A percentile compares a stretch with the other conserved stretches of the same genome.
Evolutionary conservation across 2,113 vertebrate species (phyloP).

Genomic region (Xenopus borealis): DNA sequence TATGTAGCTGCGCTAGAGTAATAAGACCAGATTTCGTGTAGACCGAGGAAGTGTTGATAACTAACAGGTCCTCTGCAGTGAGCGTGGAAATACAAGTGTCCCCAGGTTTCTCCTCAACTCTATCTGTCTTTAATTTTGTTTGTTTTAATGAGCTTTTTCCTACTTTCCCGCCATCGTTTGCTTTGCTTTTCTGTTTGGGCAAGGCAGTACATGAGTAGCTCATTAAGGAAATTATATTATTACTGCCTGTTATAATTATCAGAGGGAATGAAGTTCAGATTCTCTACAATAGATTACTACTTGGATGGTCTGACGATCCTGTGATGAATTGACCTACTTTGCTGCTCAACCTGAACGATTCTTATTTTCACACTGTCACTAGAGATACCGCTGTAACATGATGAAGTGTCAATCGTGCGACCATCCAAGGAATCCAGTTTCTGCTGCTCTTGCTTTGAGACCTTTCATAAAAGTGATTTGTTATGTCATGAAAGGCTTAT

Average conservation of each 20-base stretch:
- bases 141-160: conserved; percentile 74
- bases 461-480: conserved; percentile 68
- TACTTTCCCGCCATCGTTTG: conserved; percentile 68
- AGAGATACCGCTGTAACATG: conserved; percentile 88
- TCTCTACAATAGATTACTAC: conserved; percentile 92
- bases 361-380: conserved; percentile 90
- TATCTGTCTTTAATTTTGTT: conserved; percentile 51
- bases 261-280: conserved; percentile 93
- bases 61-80: conserved; percentile 83
- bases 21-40: conserved; percentile 60
- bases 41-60: conserved; percentile 57
- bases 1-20: conserved; percentile 77
- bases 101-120: conserved; percentile 41
- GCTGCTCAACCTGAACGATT: conserved; percentile 91
- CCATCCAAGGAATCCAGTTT: conserved; percentile 61
- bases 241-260: conserved; percentile 88
- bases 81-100: conserved; percentile 68
- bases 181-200: conserved; percentile 60
- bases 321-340: conserved; percentile 86
- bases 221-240: conserved; percentile 91
- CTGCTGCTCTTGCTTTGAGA: conserved; percentile 74
- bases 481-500: too few species aligned
- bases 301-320: conserved; percentile 85
- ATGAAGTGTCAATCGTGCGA: conserved; percentile 67
- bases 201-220: conserved; percentile 74